Percentiles rank a stretch among this genome's conserved stretches.
Evolutionary conservation across 2,888 invertebrate species (phyloP).

Genomic region (Apamea crenata): DNA sequence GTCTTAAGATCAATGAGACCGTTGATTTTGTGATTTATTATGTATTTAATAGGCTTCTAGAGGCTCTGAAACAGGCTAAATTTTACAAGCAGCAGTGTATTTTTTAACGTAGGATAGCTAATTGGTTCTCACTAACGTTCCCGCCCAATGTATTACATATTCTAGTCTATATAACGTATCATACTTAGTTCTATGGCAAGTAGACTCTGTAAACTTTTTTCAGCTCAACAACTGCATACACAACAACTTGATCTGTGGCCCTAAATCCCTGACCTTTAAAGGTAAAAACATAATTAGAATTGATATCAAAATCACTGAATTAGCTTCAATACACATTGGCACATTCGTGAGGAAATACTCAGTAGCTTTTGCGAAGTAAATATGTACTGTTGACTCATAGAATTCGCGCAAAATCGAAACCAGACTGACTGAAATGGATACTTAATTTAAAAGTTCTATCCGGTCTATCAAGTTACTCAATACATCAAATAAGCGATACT

Average conservation of each 20-base stretch:
- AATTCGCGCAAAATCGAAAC: slow-evolving; percentile 3
- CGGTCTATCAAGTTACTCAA: slow-evolving; percentile 1
- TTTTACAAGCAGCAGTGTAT: not conserved
- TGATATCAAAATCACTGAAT: not conserved
- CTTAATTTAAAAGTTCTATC: slow-evolving; percentile 20
- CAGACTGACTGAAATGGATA: slow-evolving; percentile 14
- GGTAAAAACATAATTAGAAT: not conserved
- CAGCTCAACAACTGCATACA: not conserved
- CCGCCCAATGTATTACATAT: not conserved
- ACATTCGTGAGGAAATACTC: not conserved
- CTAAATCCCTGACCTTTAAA: not conserved
- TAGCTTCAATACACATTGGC: not conserved
- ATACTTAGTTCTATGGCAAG: not conserved
- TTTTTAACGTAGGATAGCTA: not conserved
- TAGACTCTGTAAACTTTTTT: not conserved
- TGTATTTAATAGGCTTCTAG: not conserved
- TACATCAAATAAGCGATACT: slow-evolving; percentile 17
- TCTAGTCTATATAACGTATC: not conserved
- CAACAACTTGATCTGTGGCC: not conserved
- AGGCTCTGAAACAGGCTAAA: not conserved
- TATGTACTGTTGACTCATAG: slow-evolving; percentile 15
- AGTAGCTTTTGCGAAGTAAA: not conserved
- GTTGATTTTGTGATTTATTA: not conserved
- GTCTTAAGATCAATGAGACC: slow-evolving; percentile 31
- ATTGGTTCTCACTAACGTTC: not conserved